phyloP scores from a whole-genome alignment of 2,888 invertebrate species.

The Pomacea canaliculata region DNA sequence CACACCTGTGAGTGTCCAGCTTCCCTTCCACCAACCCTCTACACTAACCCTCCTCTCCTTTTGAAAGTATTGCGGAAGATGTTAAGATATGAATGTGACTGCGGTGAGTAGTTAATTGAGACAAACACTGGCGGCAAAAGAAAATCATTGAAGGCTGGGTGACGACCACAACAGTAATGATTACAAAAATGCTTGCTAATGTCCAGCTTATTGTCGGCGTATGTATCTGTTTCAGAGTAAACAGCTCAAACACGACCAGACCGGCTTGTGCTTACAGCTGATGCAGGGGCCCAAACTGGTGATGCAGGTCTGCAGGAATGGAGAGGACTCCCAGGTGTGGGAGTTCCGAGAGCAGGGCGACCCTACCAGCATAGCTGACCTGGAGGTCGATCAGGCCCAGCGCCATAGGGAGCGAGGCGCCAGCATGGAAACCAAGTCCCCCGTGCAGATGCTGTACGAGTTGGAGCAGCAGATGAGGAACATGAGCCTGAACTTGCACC shows the following conservation, averaged over 20 bases:
- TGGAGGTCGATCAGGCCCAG: background rate
- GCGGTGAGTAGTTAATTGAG: too few species aligned
- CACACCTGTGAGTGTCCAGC: constrained; percentile 17
- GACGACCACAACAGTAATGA: too few species aligned
- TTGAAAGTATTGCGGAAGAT: too few species aligned
- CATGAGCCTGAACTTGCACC: background rate
- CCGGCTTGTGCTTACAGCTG: constrained; percentile 49
- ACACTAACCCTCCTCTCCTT: too few species aligned
- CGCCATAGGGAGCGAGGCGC: background rate
- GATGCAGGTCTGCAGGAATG: constrained; percentile 42
- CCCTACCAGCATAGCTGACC: constrained; percentile 11
- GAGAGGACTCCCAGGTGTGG: constrained; percentile 47
- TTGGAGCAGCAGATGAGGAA: constrained; percentile 6
- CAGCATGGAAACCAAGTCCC: background rate
- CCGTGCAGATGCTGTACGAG: constrained; percentile 5
- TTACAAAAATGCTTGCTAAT: too few species aligned
- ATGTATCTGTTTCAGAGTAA: constrained; percentile 37
- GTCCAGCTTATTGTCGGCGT: too few species aligned
- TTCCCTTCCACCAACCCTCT: too few species aligned
- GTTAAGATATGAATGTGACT: too few species aligned
- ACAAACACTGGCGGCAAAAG: too few species aligned
- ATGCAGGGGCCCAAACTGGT: constrained; percentile 39
- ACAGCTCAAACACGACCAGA: constrained; percentile 44
- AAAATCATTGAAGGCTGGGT: too few species aligned
- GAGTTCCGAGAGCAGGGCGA: constrained; percentile 39